These are phyloP conservation scores for Conops quadrifasciatus DNA, from an alignment of 2,888 invertebrate genomes.

Conservation along the genomic window DNA sequence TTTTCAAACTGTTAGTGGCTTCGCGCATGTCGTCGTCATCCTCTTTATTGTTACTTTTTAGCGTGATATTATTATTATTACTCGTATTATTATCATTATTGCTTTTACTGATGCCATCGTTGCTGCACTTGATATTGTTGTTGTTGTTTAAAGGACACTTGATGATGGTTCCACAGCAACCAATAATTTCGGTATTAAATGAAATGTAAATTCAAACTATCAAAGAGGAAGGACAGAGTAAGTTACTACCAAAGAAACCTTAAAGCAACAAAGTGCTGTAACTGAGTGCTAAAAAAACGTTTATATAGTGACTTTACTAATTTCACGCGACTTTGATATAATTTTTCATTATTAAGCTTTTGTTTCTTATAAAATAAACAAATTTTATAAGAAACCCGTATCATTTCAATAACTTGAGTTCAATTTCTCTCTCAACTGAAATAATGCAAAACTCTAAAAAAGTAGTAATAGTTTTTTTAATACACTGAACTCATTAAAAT, in stretches of 20 bases:
- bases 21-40: conserved; percentile 25
- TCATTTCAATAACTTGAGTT: background rate
- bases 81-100: background rate
- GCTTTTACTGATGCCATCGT: conserved; percentile 23
- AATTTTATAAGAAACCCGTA: background rate
- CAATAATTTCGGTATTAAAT: conserved; percentile 36
- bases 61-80: background rate
- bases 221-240: conserved; percentile 5
- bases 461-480: conserved; percentile 40
- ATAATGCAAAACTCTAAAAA: conserved; percentile 17
- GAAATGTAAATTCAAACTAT: conserved; percentile 30
- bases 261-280: too few relatives aligned
- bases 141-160: conserved; percentile 39
- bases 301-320: too few relatives aligned
- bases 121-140: conserved; percentile 26
- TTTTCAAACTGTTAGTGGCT: too few relatives aligned
- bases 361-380: too few relatives aligned
- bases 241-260: too few relatives aligned
- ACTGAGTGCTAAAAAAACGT: too few relatives aligned
- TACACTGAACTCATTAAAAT: conserved; percentile 41
- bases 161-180: conserved; percentile 40
- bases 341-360: too few relatives aligned
- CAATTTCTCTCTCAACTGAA: background rate
- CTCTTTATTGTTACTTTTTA: conserved; percentile 9
- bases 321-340: too few relatives aligned